A percentile compares a stretch with the other conserved stretches of the same genome.
Evolutionary conservation across 23 tunicate genomes (phyloP).

Genomic region (Styela clava): DNA sequence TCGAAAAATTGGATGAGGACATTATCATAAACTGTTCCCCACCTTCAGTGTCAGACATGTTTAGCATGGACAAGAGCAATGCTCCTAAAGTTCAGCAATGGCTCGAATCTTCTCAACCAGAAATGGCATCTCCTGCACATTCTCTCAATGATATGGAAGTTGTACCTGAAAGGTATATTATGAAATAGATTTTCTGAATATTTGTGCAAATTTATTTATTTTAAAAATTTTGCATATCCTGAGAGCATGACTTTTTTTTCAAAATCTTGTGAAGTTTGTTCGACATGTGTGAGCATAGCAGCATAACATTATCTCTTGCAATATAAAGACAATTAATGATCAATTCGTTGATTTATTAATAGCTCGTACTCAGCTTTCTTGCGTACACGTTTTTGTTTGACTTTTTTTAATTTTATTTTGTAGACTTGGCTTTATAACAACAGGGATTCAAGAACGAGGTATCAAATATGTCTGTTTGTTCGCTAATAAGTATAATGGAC

Average conservation of each 20-base stretch:
- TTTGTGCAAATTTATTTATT: no score
- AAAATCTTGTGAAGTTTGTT: no score
- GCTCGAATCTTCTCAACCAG: neutral
- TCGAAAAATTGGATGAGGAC: neutral
- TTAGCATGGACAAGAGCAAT: neutral
- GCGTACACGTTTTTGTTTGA: no score
- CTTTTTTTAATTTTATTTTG: no score
- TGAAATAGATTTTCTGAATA: no score
- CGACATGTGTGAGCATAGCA: no score
- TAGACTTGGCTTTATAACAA: constrained; percentile 53
- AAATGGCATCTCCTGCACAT: neutral
- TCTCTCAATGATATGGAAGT: neutral
- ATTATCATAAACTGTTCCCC: neutral
- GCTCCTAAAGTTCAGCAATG: constrained; percentile 9
- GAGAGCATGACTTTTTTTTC: no score
- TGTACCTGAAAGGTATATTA: neutral
- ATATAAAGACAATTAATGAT: no score
- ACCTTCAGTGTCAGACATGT: neutral
- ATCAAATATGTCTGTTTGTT: constrained; percentile 23
- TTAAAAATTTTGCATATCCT: no score
- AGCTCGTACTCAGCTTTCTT: no score
- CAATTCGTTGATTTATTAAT: no score
- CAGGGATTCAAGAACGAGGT: constrained; percentile 52
- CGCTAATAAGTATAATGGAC: constrained; percentile 56
- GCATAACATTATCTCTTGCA: no score